Percentiles rank a stretch among this genome's conserved stretches.
phyloP scores from a whole-genome alignment of 2,888 invertebrate species.

The Asteroscopus sphinx region DNA sequence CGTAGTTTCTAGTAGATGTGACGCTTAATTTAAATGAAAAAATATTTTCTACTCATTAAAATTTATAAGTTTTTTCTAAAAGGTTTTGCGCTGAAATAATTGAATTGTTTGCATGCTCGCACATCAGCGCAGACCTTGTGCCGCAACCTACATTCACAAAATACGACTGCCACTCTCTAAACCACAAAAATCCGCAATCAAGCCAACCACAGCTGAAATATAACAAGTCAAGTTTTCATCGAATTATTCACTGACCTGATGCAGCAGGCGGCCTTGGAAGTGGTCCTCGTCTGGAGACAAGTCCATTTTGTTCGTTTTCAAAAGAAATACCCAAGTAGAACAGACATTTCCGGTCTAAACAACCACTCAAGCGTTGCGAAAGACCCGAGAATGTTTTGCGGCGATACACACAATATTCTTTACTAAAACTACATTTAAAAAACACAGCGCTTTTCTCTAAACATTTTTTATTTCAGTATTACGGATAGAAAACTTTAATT shows the following conservation, averaged over 20 bases:
- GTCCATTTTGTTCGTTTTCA: constrained; percentile 84
- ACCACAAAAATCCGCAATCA: constrained; percentile 11
- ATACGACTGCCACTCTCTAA: constrained; percentile 28
- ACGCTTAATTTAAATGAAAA: background rate
- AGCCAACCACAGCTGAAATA: background rate
- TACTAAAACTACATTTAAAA: constrained; percentile 40
- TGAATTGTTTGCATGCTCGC: background rate
- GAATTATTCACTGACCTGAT: constrained; percentile 89
- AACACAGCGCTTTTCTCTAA: constrained; percentile 11
- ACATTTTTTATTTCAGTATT: constrained; percentile 31
- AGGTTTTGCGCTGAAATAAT: background rate
- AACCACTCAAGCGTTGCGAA: constrained; percentile 79
- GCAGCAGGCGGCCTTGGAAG: constrained; percentile 93
- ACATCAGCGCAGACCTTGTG: constrained; percentile 42
- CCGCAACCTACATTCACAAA: constrained; percentile 43
- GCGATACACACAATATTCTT: constrained; percentile 14
- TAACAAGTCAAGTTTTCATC: constrained; percentile 18
- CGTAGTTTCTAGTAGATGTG: constrained; percentile 2
- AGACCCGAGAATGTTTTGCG: constrained; percentile 34
- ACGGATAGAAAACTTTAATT: constrained; percentile 41
- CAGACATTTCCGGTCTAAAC: constrained; percentile 74
- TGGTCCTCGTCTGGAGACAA: constrained; percentile 95
- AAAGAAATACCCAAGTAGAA: constrained; percentile 64
- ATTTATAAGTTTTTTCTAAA: background rate
- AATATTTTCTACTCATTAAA: background rate